These are phyloP conservation scores for Tenthredo distinguenda DNA, from an alignment of 2,888 invertebrate species.

Conservation along the genomic window DNA sequence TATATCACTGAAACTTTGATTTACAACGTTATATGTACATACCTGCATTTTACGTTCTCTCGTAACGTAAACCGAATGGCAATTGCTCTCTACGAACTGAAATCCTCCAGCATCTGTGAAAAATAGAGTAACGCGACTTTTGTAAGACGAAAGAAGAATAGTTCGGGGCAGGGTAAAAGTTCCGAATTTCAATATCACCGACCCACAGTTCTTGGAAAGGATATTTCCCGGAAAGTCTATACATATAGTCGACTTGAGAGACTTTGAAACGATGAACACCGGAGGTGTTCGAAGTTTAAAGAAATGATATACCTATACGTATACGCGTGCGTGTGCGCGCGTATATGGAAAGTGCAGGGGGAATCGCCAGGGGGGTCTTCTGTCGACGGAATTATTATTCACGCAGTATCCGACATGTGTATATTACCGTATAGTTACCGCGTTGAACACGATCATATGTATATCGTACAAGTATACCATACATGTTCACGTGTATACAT, in stretches of 20 bases:
- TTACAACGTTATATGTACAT: constrained; percentile 60
- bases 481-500: too few relatives aligned
- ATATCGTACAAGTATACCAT: too few relatives aligned
- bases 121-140: neutral
- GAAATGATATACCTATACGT: too few relatives aligned
- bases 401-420: neutral
- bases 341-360: constrained; percentile 17
- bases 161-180: neutral
- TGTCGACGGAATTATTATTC: neutral
- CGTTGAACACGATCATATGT: neutral
- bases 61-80: constrained; percentile 47
- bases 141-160: neutral
- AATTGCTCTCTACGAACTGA: neutral
- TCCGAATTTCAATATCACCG: neutral
- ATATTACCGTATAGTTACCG: neutral
- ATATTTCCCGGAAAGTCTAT: neutral
- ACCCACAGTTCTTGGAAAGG: too few relatives aligned
- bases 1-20: constrained; percentile 62
- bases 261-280: too few relatives aligned
- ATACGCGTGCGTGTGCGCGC: too few relatives aligned
- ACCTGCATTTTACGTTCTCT: constrained; percentile 55
- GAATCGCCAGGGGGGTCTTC: neutral
- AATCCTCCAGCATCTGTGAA: too few relatives aligned
- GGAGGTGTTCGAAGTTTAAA: too few relatives aligned
- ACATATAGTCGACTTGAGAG: neutral